A percentile compares a stretch with the other conserved stretches of the same genome.
phyloP scores from a whole-genome alignment of 2,888 invertebrate species.

The Caenorhabditis zanzibari region DNA sequence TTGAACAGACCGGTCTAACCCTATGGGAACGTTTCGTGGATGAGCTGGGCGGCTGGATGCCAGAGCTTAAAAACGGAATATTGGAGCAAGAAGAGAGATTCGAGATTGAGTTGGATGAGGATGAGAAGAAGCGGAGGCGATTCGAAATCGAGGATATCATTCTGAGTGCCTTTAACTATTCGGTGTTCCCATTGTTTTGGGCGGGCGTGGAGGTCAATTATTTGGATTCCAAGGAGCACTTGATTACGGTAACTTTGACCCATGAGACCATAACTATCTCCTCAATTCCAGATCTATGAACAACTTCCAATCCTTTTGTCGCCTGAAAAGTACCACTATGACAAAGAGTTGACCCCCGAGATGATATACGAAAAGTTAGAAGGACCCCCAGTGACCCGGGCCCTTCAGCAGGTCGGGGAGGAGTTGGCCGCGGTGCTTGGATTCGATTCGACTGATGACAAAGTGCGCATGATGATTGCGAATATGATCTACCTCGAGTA shows the following conservation, averaged over 20 bases:
- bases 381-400: slow-evolving; percentile 52
- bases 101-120: slow-evolving; percentile 48
- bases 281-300: slow-evolving; percentile 72
- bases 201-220: slow-evolving; percentile 73
- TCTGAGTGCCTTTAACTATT: slow-evolving; percentile 68
- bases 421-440: slow-evolving; percentile 65
- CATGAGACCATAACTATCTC: neutral
- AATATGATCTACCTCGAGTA: slow-evolving; percentile 72
- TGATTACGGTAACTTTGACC: slow-evolving; percentile 69
- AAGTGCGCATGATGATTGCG: slow-evolving; percentile 65
- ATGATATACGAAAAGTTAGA: slow-evolving; percentile 59
- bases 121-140: slow-evolving; percentile 40
- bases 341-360: slow-evolving; percentile 61
- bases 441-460: slow-evolving; percentile 53
- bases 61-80: slow-evolving; percentile 49
- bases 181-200: slow-evolving; percentile 71
- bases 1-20: slow-evolving; percentile 58
- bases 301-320: slow-evolving; percentile 69
- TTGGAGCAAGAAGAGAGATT: slow-evolving; percentile 45
- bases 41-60: slow-evolving; percentile 72
- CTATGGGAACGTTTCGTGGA: slow-evolving; percentile 62
- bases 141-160: slow-evolving; percentile 68
- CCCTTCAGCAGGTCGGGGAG: slow-evolving; percentile 64
- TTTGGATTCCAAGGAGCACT: slow-evolving; percentile 61
- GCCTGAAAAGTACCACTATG: slow-evolving; percentile 55